These are phyloP conservation scores for Nemurella pictetii DNA, from an alignment of 2,888 invertebrate genomes.

Conservation along the genomic window DNA sequence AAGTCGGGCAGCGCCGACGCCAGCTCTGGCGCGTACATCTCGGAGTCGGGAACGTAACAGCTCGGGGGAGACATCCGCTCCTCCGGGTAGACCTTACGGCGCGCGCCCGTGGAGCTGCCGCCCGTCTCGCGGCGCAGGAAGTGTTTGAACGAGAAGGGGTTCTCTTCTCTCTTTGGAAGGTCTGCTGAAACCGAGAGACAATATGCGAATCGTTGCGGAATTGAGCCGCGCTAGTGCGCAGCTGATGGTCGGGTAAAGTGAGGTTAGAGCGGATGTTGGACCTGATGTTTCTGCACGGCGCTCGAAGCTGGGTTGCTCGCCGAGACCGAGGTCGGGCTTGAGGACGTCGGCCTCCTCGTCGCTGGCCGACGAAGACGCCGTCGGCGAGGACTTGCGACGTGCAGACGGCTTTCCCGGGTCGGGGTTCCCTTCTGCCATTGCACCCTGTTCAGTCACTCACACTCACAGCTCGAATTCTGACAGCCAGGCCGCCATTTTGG, in stretches of 20 bases:
- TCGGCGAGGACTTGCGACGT: slow-evolving; percentile 32
- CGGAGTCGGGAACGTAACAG: slow-evolving; percentile 34
- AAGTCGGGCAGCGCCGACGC: slow-evolving; percentile 79
- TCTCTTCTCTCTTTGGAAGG: slow-evolving; percentile 65
- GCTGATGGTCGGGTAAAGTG: background rate
- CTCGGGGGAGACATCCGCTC: slow-evolving; percentile 44
- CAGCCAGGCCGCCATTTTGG: background rate
- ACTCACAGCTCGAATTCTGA: background rate
- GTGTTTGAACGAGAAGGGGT: slow-evolving; percentile 84
- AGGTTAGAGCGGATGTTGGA: slow-evolving; percentile 20
- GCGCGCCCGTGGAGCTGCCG: slow-evolving; percentile 68
- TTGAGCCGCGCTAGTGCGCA: background rate
- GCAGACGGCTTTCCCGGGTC: slow-evolving; percentile 37
- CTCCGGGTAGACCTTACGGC: slow-evolving; percentile 72
- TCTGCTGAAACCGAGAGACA: slow-evolving; percentile 55
- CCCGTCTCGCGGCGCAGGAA: slow-evolving; percentile 70
- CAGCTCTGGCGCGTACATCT: slow-evolving; percentile 39
- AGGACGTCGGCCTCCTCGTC: slow-evolving; percentile 51
- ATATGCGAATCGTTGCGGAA: background rate
- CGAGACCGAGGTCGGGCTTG: slow-evolving; percentile 58
- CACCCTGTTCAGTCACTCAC: no score
- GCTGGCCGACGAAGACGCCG: slow-evolving; percentile 24
- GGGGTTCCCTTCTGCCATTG: slow-evolving; percentile 40
- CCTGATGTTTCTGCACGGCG: slow-evolving; percentile 36
- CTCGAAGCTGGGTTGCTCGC: slow-evolving; percentile 48